Evolutionary conservation across 2,113 vertebrate species (phyloP), one percentile per base, ranked within the genome.

Genomic region (Galemys pyrenaicus): DNA sequence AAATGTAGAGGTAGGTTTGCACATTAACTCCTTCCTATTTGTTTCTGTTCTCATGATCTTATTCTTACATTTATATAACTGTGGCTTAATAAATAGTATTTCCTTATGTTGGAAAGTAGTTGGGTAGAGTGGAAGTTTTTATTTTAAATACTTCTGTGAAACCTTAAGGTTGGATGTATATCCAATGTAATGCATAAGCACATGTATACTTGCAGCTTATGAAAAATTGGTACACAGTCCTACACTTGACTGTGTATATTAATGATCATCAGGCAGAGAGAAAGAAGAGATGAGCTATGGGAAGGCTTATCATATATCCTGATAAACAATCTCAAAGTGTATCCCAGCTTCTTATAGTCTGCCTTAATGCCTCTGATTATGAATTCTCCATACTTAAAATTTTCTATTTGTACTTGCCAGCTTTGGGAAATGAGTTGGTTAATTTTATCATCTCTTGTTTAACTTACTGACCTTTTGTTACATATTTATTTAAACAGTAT

Each of bases 361-460:
- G 17, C 30, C 39, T 71, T 67, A 64, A 44, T 82, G 12, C 49
- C 20, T 91, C 74, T 83, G 28, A 49, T 85, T 62, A 88, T 74
- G 77, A 37, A 79, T 75, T 70, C 83, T 91, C 22, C 78, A 67
- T 64, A 84, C 56, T 84, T 82, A 32, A 54, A 81, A 62, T 79
- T 44, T 44, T 58, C 54, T 41, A 0, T n/a, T 39, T 83, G 9
- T 71, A 70, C 12, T 77, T 91, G 0, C 6, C 17, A 81, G 26
- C 41, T 54, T 20, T 62, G 51, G 67, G 32, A 89, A 77, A 26
- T 84, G 13, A 24, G 35, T 84, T 92, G 32, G 17, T 54, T 71
- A 30, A 68, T 60, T 84, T 87, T 83, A 30, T 71, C 87, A 35
- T 80, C 46, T 89, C 9, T 62, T 81, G 13, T 62, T 86, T 86